These are phyloP conservation scores for Phalanger gymnotis DNA, from an alignment of 2,797 vertebrate genomes.

Conservation along the genomic window DNA sequence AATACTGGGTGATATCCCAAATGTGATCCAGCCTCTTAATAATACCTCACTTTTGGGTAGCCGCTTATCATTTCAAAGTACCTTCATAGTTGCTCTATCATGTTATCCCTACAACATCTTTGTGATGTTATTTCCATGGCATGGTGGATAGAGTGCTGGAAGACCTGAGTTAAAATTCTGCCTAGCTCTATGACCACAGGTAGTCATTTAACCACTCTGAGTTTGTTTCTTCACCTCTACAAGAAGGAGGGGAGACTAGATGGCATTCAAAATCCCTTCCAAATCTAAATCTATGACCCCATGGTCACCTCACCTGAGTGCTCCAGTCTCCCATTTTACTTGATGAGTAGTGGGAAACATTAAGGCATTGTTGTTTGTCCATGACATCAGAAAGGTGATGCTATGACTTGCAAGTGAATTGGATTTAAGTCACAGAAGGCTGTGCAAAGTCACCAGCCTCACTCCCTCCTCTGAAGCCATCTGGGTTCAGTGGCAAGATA, in stretches of 20 bases:
- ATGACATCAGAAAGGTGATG: too few species aligned
- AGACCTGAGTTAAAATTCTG: not conserved
- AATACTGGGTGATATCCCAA: not conserved
- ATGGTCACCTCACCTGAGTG: not conserved
- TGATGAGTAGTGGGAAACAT: not conserved
- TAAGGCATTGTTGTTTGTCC: too few species aligned
- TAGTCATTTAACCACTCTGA: not conserved
- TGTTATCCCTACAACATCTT: not conserved
- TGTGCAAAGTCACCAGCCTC: too few species aligned
- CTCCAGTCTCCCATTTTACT: not conserved
- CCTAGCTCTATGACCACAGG: not conserved
- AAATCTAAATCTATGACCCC: not conserved
- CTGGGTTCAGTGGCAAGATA: too few species aligned
- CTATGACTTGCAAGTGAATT: too few species aligned
- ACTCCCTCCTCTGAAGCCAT: too few species aligned
- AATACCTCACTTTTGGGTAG: not conserved
- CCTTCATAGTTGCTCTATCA: not conserved
- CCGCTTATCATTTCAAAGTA: not conserved
- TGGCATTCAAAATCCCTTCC: not conserved
- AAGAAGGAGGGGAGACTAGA: not conserved
- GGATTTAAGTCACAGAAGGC: too few species aligned
- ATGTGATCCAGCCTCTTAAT: not conserved
- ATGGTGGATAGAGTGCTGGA: not conserved
- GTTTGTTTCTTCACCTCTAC: not conserved
- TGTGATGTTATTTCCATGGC: not conserved